A percentile compares a stretch with the other conserved stretches of the same genome.
These are phyloP conservation scores for Odocoileus hemionus DNA, from an alignment of 2,113 vertebrate species.

Conservation along the genomic window DNA sequence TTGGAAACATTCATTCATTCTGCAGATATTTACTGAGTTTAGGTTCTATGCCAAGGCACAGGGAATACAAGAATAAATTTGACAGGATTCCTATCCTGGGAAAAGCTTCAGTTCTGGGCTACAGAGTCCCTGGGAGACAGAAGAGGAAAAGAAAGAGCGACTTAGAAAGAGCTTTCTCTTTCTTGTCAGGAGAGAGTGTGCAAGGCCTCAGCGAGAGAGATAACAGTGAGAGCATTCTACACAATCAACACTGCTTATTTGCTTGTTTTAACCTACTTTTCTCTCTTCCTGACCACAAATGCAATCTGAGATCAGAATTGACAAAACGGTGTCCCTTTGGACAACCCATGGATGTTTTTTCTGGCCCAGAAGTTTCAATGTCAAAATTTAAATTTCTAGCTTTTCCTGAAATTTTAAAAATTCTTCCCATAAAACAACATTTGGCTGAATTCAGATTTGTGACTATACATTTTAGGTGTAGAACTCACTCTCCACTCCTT, in stretches of 20 bases:
- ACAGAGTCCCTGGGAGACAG: neutral
- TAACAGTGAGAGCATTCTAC: rapidly evolving
- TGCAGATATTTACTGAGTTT: neutral
- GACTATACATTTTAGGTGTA: neutral
- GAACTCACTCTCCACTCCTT: neutral
- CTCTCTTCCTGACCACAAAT: neutral
- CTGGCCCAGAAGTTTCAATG: neutral
- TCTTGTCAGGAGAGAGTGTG: neutral
- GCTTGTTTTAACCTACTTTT: neutral
- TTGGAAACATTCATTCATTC: neutral
- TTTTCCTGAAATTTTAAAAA: neutral
- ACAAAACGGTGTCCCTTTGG: neutral
- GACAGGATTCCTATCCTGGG: neutral
- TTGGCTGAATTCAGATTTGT: neutral
- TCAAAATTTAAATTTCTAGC: neutral
- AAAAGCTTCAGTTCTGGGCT: neutral
- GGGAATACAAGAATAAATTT: neutral
- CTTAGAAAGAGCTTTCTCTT: neutral
- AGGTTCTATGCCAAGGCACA: neutral
- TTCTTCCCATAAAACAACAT: neutral
- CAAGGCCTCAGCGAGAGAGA: neutral
- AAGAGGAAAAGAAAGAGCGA: neutral
- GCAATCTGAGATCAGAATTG: neutral
- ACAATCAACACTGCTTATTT: neutral
- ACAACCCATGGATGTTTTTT: neutral